Conservation (phyloP, 2,113 vertebrate species). For the Ciconia boyciana region DNA sequence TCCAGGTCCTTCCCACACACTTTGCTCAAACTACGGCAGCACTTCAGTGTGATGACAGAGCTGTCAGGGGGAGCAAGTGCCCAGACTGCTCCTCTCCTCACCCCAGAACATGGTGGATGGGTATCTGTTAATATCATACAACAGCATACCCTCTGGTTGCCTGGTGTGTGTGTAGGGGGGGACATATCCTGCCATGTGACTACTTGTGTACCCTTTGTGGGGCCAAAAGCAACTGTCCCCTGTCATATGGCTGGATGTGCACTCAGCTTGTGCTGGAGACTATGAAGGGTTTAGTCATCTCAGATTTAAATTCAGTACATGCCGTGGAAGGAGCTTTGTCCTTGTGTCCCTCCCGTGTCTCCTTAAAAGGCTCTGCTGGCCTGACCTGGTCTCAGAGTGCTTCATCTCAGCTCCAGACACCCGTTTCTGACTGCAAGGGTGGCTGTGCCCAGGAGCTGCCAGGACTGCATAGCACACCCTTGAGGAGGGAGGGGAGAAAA, state of each 20-base stretch:
- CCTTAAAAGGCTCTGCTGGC: neutral
- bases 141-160: rapidly evolving
- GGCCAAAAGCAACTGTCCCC: neutral
- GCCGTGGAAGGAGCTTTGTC: neutral
- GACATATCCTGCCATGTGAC: no score
- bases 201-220: no score
- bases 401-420: neutral
- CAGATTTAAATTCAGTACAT: neutral
- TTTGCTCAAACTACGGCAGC: neutral
- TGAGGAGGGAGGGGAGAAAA: neutral
- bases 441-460: neutral
- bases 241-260: neutral
- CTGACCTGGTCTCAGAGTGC: neutral
- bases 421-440: neutral
- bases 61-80: neutral
- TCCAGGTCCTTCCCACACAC: neutral
- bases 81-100: neutral
- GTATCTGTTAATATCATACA: neutral
- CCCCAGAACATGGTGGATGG: neutral
- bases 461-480: neutral
- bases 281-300: neutral
- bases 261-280: neutral
- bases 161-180: rapidly evolving
- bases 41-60: neutral
- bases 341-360: neutral